Evolutionary conservation across 2,797 vertebrate genomes (phyloP), one percentile per base, ranked within the genome.

Genomic region (Neostethus bicornis): DNA sequence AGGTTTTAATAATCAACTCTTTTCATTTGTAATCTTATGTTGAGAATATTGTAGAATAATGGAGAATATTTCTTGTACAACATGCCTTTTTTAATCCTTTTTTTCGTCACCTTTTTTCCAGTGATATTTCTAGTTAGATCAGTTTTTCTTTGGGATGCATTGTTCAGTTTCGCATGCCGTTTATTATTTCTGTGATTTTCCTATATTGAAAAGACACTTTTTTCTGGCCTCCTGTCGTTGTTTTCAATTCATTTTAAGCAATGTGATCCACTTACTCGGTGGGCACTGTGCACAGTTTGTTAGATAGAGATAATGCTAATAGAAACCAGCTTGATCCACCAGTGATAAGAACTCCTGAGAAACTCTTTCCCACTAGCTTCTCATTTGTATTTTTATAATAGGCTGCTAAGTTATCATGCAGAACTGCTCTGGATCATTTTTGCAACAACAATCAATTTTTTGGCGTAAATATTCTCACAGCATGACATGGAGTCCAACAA

Each of bases 401-500:
- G 17, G 24, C 10, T 60, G 56, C 41, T 56, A 56, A 48, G 45
- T 21, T 13, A 48, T 58, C 7, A 20, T 47, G 42, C 45, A 76
- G 16, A 48, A 42, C 70, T 21, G 1, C 51, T 51, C 66, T 50
- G 60, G 62, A 61, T 72, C 58, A 31, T 2, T 46, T 45, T 25
- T 25, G 32, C 28, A 58, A 31, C 58, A 65, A 51, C 28, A 55
- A 41, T 67, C 38, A 24, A 21, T 29, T 43, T 28, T 38, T 46
- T 51, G 24, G 37, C 20, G n/a, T 17, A 29, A 38, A 28, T 38
- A 19, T 41, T 32, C 20, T 86, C 83, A 81, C 92, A 98, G 96
- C 95, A 95, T 70, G 96, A 98, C 83, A 87, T 92, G 90, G 96
- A 99, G 86, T 93, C 93, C 92, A 97, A 93, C 92, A 98, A 97